Evolutionary conservation across 1,140 invertebrate species (phyloP).

Genomic region (Drosophila sp.): DNA sequence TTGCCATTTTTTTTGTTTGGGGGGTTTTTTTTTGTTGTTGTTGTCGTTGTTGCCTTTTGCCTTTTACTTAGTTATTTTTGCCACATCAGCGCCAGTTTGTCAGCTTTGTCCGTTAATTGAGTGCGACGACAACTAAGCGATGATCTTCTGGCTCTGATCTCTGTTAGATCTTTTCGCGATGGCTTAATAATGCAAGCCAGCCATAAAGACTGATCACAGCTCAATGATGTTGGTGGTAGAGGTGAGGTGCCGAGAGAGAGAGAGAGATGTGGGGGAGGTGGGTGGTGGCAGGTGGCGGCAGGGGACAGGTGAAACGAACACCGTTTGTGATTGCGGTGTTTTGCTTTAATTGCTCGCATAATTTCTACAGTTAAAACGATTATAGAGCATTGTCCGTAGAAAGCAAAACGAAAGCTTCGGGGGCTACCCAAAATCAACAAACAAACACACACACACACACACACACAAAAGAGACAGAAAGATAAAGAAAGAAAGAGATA

Average conservation of each 20-base stretch:
- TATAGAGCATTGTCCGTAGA: slow-evolving; percentile 63
- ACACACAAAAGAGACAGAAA: background rate
- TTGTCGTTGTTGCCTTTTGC: background rate
- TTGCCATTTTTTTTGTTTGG: background rate
- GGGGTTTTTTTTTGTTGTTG: background rate
- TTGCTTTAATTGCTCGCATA: slow-evolving; percentile 70
- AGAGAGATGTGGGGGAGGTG: background rate
- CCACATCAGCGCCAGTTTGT: slow-evolving; percentile 44
- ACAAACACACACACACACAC: slow-evolving; percentile 7
- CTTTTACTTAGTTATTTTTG: slow-evolving; percentile 24
- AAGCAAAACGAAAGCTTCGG: slow-evolving; percentile 69
- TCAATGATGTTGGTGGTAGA: background rate
- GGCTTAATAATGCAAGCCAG: slow-evolving; percentile 12
- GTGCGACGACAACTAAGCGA: slow-evolving; percentile 39
- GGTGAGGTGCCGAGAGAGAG: background rate
- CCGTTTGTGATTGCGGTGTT: slow-evolving; percentile 34
- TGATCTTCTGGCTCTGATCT: slow-evolving; percentile 4
- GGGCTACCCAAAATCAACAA: slow-evolving; percentile 45
- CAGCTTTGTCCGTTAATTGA: slow-evolving; percentile 57
- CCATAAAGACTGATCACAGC: slow-evolving; percentile 7
- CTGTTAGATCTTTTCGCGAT: slow-evolving; percentile 11
- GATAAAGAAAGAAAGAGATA: slow-evolving; percentile 5
- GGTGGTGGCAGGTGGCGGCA: background rate
- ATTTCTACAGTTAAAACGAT: slow-evolving; percentile 67
- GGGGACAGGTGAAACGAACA: slow-evolving; percentile 4